phyloP scores from a whole-genome alignment of 2,113 vertebrate species.

The Onychorhynchus coronatus region DNA sequence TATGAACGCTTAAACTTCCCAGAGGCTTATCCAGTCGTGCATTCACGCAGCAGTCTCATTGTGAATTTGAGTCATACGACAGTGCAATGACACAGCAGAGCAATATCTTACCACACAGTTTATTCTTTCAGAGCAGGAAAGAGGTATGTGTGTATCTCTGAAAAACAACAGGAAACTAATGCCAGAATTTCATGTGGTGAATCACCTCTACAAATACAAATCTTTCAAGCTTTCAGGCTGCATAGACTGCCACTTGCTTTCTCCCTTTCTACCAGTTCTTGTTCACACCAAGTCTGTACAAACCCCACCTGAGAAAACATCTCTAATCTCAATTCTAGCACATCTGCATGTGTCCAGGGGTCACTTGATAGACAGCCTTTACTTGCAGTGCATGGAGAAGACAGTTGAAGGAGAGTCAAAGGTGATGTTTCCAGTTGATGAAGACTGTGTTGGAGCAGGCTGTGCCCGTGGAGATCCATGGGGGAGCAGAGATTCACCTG shows the following conservation, averaged over 20 bases:
- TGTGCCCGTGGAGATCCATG: not conserved
- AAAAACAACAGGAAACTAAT: not conserved
- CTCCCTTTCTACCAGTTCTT: not conserved
- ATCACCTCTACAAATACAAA: not conserved
- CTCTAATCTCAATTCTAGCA: not conserved
- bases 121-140: not conserved
- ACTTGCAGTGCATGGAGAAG: not conserved
- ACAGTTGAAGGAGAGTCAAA: not conserved
- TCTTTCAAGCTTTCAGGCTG: not conserved
- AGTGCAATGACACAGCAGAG: not conserved
- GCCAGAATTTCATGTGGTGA: not conserved
- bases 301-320: not conserved
- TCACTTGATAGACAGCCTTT: not conserved
- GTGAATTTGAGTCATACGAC: not conserved
- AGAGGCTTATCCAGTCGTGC: not conserved
- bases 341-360: not conserved
- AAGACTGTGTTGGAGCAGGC: not conserved
- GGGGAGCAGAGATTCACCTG: not conserved
- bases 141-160: not conserved
- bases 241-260: not conserved
- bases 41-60: not conserved
- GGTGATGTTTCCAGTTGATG: not conserved
- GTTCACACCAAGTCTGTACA: not conserved
- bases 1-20: not conserved
- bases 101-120: not conserved